These are phyloP conservation scores for Coleophora deauratella DNA, from an alignment of 2,888 invertebrate genomes.

Conservation along the genomic window DNA sequence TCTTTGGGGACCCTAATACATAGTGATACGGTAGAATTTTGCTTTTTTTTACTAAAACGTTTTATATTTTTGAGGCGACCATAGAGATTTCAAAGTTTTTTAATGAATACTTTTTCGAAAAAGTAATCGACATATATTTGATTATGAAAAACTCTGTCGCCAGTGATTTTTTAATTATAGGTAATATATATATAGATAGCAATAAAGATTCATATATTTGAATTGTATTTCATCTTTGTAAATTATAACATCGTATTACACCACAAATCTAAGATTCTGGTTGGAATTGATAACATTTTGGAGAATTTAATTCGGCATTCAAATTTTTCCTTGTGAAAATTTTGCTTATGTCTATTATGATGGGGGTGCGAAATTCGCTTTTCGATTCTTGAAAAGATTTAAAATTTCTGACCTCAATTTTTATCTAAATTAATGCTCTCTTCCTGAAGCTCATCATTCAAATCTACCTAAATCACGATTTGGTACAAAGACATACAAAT, in stretches of 20 bases:
- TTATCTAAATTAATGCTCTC: constrained; percentile 38
- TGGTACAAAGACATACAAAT: constrained; percentile 71
- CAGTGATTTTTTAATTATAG: too few relatives aligned
- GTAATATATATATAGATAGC: too few relatives aligned
- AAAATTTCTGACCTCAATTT: constrained; percentile 38
- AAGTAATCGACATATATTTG: too few relatives aligned
- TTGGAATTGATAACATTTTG: background rate
- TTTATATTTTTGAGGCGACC: background rate
- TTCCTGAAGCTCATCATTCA: constrained; percentile 41
- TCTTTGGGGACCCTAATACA: constrained; percentile 19
- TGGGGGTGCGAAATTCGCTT: constrained; percentile 49
- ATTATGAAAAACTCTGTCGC: too few relatives aligned
- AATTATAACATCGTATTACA: too few relatives aligned
- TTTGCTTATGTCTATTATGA: constrained; percentile 46
- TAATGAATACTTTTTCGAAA: background rate
- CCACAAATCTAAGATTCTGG: too few relatives aligned
- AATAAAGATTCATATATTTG: too few relatives aligned
- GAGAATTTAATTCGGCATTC: constrained; percentile 32
- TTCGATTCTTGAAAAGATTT: constrained; percentile 51
- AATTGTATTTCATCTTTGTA: too few relatives aligned
- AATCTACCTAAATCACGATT: constrained; percentile 46
- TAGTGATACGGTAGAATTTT: constrained; percentile 10
- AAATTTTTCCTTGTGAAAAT: constrained; percentile 56
- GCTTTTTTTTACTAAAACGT: background rate
- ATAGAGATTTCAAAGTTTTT: background rate